phyloP scores from a whole-genome alignment of 2,113 vertebrate species.

The Pseudois nayaur region DNA sequence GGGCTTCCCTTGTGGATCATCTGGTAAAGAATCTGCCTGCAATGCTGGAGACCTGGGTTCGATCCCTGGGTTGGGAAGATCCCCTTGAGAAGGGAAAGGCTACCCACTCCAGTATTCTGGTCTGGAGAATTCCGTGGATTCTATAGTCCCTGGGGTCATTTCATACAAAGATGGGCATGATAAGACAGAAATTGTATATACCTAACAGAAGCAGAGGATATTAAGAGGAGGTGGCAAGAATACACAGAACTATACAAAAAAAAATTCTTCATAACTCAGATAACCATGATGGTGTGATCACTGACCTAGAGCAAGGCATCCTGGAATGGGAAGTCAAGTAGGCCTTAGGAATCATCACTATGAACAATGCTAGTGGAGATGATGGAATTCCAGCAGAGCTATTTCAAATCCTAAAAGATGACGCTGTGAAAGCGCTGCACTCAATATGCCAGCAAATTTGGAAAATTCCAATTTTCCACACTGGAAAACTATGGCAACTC shows the following conservation, averaged over 20 bases:
- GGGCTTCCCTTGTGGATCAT: not conserved
- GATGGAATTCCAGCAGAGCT: not conserved
- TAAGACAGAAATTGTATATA: not conserved
- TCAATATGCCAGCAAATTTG: not conserved
- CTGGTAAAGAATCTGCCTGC: not conserved
- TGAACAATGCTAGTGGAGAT: not conserved
- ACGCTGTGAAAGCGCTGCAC: not conserved
- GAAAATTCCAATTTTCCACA: not conserved
- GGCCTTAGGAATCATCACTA: not conserved
- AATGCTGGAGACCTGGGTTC: not conserved
- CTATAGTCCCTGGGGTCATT: not conserved
- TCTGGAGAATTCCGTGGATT: not conserved
- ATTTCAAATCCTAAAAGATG: not conserved
- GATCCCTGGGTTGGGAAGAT: not conserved
- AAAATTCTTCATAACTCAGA: not conserved
- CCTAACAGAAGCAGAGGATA: not conserved
- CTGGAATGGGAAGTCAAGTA: not conserved
- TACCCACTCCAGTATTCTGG: not conserved
- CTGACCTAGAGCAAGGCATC: not conserved
- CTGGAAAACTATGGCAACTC: not conserved
- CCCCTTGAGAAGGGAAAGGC: not conserved
- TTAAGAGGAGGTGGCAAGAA: not conserved
- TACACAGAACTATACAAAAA: not conserved
- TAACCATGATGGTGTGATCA: not conserved
- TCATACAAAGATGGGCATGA: not conserved